Evolutionary conservation across 2,888 invertebrate genomes (phyloP), one percentile per base, ranked within the genome.

Genomic region (Eumacrocentrus americanus): DNA sequence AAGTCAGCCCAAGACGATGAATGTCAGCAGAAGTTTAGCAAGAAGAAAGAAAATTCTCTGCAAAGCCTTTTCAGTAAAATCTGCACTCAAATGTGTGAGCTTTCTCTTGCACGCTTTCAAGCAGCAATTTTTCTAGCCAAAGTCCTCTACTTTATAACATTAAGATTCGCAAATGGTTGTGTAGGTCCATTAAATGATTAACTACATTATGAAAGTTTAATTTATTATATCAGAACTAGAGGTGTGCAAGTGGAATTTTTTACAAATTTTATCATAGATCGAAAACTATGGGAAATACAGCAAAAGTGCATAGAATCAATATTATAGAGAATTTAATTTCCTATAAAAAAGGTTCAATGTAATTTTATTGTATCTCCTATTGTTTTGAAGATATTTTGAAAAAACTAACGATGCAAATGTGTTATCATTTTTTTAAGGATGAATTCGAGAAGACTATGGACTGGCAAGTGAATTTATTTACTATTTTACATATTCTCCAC

Each of bases 21-120:
- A 62, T 63, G 63, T 60, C 57, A 57, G 56, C 18, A 29, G 55
- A 61, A 60, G 54, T 58, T 59, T 48, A 16, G 46, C 20, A 22
- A 51, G 47, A 14, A 20, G 25, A 58, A 55, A 46, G 42, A 56
- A 61, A 61, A 58, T 54, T 29, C 25, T 42, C 50, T n/a, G 44
- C 14, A 29, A 51, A 53, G 38, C 25, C 48, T 35, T 20, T 34
- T n/a, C n/a, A 51, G 48, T 44, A 44, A 61, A 44, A 61, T 58
- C 47, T 57, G 40, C 61, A 51, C 37, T 12, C 16, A 34, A 60
- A 44, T 46, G 44, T 40, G 38, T 44, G 42, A 37, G 14, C 52
- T 60, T 58, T 61, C 48, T 35, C 16, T 34, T 52, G n/a, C 6
- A 11, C 2, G 16, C 11, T 37, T 37, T 20, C 6, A 18, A n/a